phyloP scores from a whole-genome alignment of 2,113 vertebrate genomes.

The Charina bottae region DNA sequence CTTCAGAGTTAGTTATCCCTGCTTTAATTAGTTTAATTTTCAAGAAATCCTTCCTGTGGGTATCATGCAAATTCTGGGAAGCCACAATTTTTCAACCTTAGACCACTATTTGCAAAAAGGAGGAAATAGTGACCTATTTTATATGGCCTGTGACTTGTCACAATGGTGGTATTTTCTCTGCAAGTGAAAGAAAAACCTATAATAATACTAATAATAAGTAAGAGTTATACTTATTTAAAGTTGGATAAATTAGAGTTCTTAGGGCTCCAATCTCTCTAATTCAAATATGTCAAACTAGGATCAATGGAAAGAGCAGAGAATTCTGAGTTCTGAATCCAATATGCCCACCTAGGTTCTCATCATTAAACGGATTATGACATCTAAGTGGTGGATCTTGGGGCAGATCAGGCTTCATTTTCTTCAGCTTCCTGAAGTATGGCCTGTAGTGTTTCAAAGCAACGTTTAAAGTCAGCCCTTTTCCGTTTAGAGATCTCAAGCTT shows the following conservation, averaged over 20 bases:
- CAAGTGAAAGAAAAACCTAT: background rate
- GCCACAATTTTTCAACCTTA: background rate
- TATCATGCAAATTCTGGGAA: background rate
- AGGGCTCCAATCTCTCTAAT: background rate
- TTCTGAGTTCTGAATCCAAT: background rate
- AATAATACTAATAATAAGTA: background rate
- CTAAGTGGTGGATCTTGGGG: background rate
- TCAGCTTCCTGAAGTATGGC: background rate
- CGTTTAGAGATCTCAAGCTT: background rate
- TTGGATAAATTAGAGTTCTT: background rate
- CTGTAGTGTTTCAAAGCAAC: background rate
- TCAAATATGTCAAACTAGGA: background rate
- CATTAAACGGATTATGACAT: background rate
- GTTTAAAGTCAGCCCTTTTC: background rate
- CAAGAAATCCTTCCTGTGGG: background rate
- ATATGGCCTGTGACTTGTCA: background rate
- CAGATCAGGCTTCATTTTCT: background rate
- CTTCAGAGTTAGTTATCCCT: background rate
- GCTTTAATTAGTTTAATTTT: background rate
- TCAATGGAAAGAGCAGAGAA: background rate
- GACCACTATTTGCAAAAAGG: background rate
- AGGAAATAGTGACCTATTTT: background rate
- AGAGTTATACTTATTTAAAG: background rate
- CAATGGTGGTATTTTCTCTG: background rate
- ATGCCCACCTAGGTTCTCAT: background rate